Base-by-base conservation (phyloP, 2,797 vertebrate genomes). In the Percopsis omiscomaycus region DNA sequence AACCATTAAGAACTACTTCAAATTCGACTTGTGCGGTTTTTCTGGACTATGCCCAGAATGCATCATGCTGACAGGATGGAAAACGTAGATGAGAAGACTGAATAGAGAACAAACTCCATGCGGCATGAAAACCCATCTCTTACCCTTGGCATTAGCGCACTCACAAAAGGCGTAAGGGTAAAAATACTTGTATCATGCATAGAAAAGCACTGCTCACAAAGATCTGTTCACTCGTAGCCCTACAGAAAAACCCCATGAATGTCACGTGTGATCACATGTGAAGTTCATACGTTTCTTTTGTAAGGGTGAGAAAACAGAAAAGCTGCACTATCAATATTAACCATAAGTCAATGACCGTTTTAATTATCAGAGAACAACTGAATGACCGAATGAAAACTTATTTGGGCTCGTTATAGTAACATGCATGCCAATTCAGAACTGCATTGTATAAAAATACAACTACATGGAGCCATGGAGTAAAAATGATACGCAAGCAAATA, bases 111-210 rank as follows among this genome's bases (percentile, higher is more conserved):
- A 65, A 30, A 27, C 55, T n/a, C 30, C 68, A 79, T 79, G 77
- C 75, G 52, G 64, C 49, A 64, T 47, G 49, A 78, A 45, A 47
- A 74, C 58, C 58, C 56, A 69, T 61, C 8, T 42, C 37, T 42
- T 42, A 42, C 37, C 37, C 48, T 70, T 32, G 57, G 4, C 8
- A 32, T 55, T 32, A 32, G 29, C 37, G 53, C 53, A 55, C 28
- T 28, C 50, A 62, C 29, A 62, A 60, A 80, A 57, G 69, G 51
- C 28, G 64, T 10, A 37, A 57, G 69, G 49, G 44, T 2, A 27
- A 58, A 58, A 52, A 62, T 30, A 55, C 58, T 61, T 66, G 45
- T 62, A 44, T 82, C 86, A 88, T 89, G 89, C 89, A 85, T 16
- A 66, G 64, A 80, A 58, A 78, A 64, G 66, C 73, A 82, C 71